These are phyloP conservation scores for Amphimallon solstitiale DNA, from an alignment of 2,888 invertebrate genomes.

Conservation along the genomic window DNA sequence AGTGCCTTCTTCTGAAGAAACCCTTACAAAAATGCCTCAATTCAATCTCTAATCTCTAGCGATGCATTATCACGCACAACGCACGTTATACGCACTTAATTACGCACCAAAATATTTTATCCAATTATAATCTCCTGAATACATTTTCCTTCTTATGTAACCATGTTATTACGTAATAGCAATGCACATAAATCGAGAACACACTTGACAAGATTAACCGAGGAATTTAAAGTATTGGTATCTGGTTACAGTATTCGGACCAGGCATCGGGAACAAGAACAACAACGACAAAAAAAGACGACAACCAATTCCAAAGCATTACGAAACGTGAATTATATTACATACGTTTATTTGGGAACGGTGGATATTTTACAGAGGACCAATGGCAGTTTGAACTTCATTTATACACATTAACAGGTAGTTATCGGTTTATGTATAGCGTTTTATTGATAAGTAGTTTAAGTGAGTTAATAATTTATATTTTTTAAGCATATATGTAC, in stretches of 20 bases:
- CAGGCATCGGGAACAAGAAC: background rate
- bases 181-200: conserved; percentile 16
- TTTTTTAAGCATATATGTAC: too few relatives aligned
- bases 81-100: conserved; percentile 1
- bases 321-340: background rate
- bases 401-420: too few relatives aligned
- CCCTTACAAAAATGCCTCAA: background rate
- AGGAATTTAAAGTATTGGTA: conserved; percentile 27
- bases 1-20: background rate
- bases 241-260: conserved; percentile 21
- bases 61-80: background rate
- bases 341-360: background rate
- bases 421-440: too few relatives aligned
- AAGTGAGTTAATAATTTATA: too few relatives aligned
- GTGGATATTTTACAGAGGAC: conserved; percentile 1
- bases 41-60: background rate
- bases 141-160: conserved; percentile 8
- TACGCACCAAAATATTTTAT: conserved; percentile 9
- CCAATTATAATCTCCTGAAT: conserved; percentile 18
- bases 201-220: conserved; percentile 25
- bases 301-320: background rate
- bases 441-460: too few relatives aligned
- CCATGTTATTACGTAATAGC: conserved; percentile 12
- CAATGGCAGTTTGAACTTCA: background rate
- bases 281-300: conserved; percentile 1